Conservation (phyloP, 2,797 vertebrate species). For the Gymnocypris eckloni region DNA sequence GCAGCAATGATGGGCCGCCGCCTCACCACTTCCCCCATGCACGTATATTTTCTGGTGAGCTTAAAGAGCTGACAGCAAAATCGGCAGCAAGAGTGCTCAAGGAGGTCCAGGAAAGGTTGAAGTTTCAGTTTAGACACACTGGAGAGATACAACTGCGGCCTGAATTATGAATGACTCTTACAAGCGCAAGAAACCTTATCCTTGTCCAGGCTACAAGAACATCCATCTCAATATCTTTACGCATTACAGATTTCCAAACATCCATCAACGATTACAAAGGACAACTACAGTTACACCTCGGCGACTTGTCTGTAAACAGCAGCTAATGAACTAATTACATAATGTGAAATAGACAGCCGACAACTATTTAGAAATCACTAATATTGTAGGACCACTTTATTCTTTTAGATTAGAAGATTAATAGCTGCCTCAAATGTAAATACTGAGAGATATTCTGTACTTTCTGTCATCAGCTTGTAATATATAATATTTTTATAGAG, state of each 20-base stretch:
- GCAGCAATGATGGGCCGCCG: constrained; percentile 79
- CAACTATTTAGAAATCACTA: neutral
- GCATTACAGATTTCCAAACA: constrained; percentile 29
- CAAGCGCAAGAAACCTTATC: constrained; percentile 75
- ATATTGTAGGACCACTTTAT: neutral
- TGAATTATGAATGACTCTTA: constrained; percentile 78
- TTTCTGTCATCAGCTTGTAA: neutral
- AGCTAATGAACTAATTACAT: constrained; percentile 31
- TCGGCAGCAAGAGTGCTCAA: constrained; percentile 1
- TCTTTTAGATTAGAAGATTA: neutral
- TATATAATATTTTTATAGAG: neutral
- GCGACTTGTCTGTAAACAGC: constrained; percentile 5
- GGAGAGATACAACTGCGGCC: constrained; percentile 53
- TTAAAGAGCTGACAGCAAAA: constrained; percentile 19
- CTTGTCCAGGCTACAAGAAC: constrained; percentile 46
- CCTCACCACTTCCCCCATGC: constrained; percentile 75
- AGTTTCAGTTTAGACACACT: constrained; percentile 42
- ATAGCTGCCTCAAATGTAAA: neutral
- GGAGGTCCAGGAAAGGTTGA: constrained; percentile 53
- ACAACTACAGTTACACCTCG: constrained; percentile 33
- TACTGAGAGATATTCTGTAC: neutral
- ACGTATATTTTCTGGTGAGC: constrained; percentile 18
- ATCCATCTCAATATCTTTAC: constrained; percentile 40
- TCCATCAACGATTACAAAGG: constrained; percentile 17
- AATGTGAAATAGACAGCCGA: neutral